Evolutionary conservation across 2,113 vertebrate genomes (phyloP), one percentile per base, ranked within the genome.

Genomic region (Equus quagga): DNA sequence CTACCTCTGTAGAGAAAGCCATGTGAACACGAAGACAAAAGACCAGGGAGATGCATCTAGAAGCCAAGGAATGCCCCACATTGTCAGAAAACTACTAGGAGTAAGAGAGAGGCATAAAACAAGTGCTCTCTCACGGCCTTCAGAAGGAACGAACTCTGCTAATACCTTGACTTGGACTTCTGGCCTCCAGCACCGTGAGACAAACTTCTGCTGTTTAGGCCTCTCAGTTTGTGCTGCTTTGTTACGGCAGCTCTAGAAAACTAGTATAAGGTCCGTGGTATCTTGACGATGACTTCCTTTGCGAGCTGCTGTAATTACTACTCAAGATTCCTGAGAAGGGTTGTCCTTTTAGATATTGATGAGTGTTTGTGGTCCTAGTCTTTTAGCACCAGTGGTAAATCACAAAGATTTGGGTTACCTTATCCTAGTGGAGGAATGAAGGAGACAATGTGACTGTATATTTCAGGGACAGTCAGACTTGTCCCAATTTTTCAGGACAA

Each of bases 401-500:
- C 65, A 72, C 51, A 31, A 44, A 95, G 82, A 82, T 49, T 72
- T 67, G 28, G 36, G 60, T 89, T 54, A 46, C 33, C 9, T 69
- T 64, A 84, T 54, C 17, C 15, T 72, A 56, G 56, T 84, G 1
- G 10, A 28, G 46, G 33, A 91, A 23, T 81, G 8, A 82, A 84
- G 11, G 28, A 49, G 36, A 81, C 11, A 24, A 10, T 28, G 7
- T 41, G 8, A 92, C 73, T 82, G 24, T 41, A 18, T 82, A 60
- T 78, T 72, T 95, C 93, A 94, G 46, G 18, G 89, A 49, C 2
- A 64, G 17, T 90, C 64, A 91, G 56, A 62, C 5, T 6, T 64
- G 41, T 28, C 54, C 46, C 24, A 58, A 72, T 83, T 97, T 75
- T 93, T 96, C 13, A 85, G 58, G 21, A 91, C 9, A 65, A 82